Evolutionary conservation across 2,797 vertebrate genomes (phyloP).

Genomic region (Furcifer pardalis): DNA sequence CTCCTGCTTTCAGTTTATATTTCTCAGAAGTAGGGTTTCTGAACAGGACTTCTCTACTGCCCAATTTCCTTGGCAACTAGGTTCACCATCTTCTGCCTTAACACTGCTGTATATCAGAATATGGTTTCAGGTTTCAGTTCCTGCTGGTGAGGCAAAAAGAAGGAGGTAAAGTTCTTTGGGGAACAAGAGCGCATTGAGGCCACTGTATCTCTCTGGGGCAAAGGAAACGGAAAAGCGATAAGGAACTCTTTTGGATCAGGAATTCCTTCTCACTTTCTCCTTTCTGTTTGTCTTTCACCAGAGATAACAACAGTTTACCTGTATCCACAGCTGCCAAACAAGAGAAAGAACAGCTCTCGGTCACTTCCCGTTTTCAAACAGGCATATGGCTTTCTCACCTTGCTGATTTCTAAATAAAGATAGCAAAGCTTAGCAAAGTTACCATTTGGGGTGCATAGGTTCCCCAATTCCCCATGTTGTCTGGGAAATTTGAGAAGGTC

Average conservation of each 20-base stretch:
- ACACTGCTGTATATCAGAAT: not conserved
- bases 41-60: no score
- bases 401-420: not conserved
- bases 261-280: constrained; percentile 76
- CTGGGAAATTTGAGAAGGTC: not conserved
- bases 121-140: not conserved
- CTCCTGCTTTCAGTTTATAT: no score
- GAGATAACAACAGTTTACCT: constrained; percentile 67
- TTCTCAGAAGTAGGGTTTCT: no score
- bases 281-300: constrained; percentile 64
- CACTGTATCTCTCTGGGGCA: constrained; percentile 60
- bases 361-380: accelerated
- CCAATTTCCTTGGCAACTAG: no score
- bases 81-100: no score
- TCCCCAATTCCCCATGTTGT: no score
- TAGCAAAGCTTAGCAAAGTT: not conserved
- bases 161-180: constrained; percentile 30
- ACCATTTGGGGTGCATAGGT: no score
- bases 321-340: constrained; percentile 32
- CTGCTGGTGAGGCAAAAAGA: not conserved
- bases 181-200: constrained; percentile 77
- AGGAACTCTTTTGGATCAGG: constrained; percentile 62
- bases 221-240: constrained; percentile 77
- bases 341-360: not conserved
- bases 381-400: accelerated